phyloP scores from a whole-genome alignment of 2,113 vertebrate species.

The Gallinago jamesoni region DNA sequence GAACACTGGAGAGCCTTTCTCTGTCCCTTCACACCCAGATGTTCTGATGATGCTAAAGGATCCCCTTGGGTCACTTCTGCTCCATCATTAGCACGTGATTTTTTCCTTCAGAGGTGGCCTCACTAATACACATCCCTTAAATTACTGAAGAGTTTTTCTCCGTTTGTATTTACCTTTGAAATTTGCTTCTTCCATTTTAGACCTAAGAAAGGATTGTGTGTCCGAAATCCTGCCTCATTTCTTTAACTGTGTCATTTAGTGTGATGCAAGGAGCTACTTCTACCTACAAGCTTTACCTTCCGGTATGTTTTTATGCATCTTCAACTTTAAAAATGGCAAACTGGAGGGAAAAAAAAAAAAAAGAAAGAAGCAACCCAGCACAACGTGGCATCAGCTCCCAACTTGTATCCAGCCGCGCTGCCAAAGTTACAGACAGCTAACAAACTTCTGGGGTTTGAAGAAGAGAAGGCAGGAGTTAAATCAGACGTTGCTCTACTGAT shows the following conservation, averaged over 20 bases:
- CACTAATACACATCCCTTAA: neutral
- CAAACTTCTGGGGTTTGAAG: neutral
- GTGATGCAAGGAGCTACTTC: too few species aligned
- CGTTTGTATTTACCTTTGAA: neutral
- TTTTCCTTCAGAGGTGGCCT: neutral
- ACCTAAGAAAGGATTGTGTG: neutral
- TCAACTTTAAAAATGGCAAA: neutral
- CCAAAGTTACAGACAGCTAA: accelerated
- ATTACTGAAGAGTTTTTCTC: neutral
- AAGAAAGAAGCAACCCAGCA: neutral
- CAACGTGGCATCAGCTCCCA: neutral
- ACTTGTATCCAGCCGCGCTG: neutral
- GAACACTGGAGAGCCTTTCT: neutral
- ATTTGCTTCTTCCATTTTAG: neutral
- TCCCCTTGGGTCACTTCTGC: neutral
- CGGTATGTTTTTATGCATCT: neutral
- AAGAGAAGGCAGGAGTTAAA: neutral
- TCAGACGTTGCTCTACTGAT: neutral
- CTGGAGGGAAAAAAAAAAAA: neutral
- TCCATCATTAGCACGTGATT: neutral
- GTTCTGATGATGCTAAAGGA: neutral
- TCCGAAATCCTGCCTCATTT: neutral
- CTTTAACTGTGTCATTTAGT: neutral
- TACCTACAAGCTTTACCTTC: neutral
- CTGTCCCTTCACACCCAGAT: neutral